Evolutionary conservation across 2,888 invertebrate species (phyloP).

Genomic region (Ormyrus labotus): DNA sequence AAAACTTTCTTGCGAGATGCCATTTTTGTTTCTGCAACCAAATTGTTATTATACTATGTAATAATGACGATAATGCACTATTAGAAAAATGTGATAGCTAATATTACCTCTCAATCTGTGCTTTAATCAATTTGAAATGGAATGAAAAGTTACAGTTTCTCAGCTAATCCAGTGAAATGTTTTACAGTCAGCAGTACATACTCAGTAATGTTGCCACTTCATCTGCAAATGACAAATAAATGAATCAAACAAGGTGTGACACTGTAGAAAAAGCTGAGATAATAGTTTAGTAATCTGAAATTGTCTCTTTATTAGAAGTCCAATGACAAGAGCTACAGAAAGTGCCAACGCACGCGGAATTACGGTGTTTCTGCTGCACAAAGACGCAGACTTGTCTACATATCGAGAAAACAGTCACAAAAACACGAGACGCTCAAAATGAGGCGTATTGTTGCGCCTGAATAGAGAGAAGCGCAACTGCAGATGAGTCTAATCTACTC

Average conservation of each 20-base stretch:
- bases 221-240: conserved; percentile 39
- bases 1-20: conserved; percentile 96
- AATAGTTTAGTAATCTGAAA: background rate
- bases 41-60: background rate
- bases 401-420: background rate
- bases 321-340: background rate
- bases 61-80: background rate
- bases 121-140: conserved; percentile 3
- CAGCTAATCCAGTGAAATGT: background rate
- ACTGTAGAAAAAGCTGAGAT: conserved; percentile 5
- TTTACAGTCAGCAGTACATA: conserved; percentile 41
- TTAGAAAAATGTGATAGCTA: background rate
- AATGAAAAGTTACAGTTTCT: background rate
- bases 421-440: background rate
- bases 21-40: conserved; percentile 78
- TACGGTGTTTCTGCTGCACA: background rate
- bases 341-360: background rate
- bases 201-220: conserved; percentile 36
- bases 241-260: conserved; percentile 42
- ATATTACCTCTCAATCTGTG: conserved; percentile 24
- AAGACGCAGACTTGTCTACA: background rate
- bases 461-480: background rate
- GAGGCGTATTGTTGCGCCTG: conserved; percentile 1
- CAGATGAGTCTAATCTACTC: conserved; percentile 3
- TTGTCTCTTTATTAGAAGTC: background rate